phyloP scores from a whole-genome alignment of 2,797 vertebrate genomes.

The Dipus sagitta region DNA sequence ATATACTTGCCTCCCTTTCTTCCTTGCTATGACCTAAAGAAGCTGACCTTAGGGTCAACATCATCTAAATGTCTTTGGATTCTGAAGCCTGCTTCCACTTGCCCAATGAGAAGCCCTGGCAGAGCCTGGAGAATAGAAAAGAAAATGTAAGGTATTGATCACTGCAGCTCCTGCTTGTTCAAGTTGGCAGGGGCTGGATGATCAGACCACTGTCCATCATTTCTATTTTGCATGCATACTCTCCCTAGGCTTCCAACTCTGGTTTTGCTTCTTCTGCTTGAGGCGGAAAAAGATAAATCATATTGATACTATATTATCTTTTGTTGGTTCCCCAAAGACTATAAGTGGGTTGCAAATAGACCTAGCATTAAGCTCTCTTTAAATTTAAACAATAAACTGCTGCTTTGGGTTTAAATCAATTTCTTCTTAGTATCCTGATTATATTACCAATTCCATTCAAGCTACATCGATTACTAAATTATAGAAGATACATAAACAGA shows the following conservation, averaged over 20 bases:
- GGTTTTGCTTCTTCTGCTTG: background rate
- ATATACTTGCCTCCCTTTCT: background rate
- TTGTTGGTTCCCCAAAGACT: background rate
- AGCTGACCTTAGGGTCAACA: rapidly evolving
- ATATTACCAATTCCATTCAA: background rate
- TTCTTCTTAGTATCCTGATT: background rate
- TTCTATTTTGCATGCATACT: rapidly evolving
- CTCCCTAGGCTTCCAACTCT: background rate
- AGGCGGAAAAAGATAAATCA: background rate
- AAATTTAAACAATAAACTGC: background rate
- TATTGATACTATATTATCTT: background rate
- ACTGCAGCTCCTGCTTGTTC: background rate
- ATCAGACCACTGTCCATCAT: background rate
- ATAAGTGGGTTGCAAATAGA: background rate
- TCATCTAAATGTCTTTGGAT: background rate
- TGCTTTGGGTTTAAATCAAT: background rate
- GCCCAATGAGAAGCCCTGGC: background rate
- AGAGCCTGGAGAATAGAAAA: background rate
- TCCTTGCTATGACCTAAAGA: background rate
- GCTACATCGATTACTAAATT: background rate
- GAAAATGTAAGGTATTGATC: rapidly evolving
- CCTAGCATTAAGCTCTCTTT: background rate
- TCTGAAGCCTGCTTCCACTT: background rate
- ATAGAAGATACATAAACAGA: background rate
- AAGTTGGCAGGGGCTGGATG: background rate